Base-by-base conservation (phyloP, 1,140 invertebrate genomes). In the Galleria mellonella region DNA sequence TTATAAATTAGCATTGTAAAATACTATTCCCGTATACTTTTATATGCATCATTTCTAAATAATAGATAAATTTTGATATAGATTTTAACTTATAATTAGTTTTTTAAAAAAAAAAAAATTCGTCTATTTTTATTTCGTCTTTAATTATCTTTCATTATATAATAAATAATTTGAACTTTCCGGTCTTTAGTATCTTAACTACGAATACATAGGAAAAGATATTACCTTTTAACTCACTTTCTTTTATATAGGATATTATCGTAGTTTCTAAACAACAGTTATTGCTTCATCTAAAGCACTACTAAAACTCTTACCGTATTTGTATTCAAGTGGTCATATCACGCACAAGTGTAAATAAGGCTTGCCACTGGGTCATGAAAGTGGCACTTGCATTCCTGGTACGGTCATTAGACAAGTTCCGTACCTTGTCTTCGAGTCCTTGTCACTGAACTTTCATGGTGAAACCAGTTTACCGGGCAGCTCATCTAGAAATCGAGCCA, bases 401-500 rank as follows among this genome's bases (percentile, higher is more conserved):
- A 60, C 60, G 62, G 62, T 59, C 55, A 63, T 70, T 66, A 62
- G 53, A 68, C 60, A 46, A 54, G 60, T 70, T 52, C 49, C 9
- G 33, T 38, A 33, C 17, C 17, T 23, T 23, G 17, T 23, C 17
- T 23, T 23, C 12, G 32, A 13, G 52, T 56, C 61, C 63, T 56
- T 59, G 17, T 23, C 17, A 23, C 43, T 49, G 47, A 62, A 61
- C 59, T 71, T 69, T 72, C 63, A 55, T 58, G 60, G 45, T 28
- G 39, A 64, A 77, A 79, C 75, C 61, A 23, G 38, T 56, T 35
- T 14, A 11, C 42, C 49, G 48, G 55, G 47, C 64, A 51, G 67
- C 68, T 70, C 64, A 70, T 69, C 63, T 66, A 64, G 72, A 79
- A 76, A 76, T 72, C 64, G 59, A 55, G 55, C 62, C 58, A 62